Conservation (phyloP, 2,888 invertebrate genomes). For the Synanthedon myopaeformis region DNA sequence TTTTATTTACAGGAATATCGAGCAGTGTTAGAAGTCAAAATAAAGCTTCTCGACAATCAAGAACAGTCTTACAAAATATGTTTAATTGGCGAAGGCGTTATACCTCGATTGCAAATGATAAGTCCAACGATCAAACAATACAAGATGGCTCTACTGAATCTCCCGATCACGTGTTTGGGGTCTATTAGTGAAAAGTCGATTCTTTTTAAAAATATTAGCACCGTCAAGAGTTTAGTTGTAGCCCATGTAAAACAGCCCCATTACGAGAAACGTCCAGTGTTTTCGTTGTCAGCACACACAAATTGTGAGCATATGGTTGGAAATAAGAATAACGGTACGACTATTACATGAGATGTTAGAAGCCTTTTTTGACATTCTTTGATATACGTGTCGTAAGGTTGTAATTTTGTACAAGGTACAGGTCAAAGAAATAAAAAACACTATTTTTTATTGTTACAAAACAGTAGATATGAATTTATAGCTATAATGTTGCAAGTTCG, state of each 20-base stretch:
- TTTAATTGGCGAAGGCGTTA: constrained; percentile 55
- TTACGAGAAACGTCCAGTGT: constrained; percentile 36
- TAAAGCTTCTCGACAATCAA: constrained; percentile 48
- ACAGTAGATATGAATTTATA: background rate
- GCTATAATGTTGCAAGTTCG: too few species aligned
- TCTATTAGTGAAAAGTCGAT: constrained; percentile 37
- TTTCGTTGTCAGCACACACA: constrained; percentile 32
- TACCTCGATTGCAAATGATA: constrained; percentile 47
- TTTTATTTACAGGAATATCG: constrained; percentile 43
- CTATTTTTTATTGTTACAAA: background rate
- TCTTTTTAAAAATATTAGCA: constrained; percentile 42
- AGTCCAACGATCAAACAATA: constrained; percentile 31
- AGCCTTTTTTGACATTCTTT: background rate
- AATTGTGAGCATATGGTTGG: constrained; percentile 24
- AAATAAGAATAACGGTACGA: constrained; percentile 27
- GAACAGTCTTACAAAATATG: constrained; percentile 53
- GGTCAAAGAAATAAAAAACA: too few species aligned
- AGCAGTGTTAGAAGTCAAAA: constrained; percentile 50
- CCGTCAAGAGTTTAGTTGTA: constrained; percentile 33
- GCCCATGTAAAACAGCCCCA: constrained; percentile 25
- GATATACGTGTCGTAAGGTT: background rate
- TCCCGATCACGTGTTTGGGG: constrained; percentile 56
- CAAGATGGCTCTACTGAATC: constrained; percentile 28
- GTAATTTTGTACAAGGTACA: too few species aligned
- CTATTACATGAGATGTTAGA: background rate